Evolutionary conservation across 1,140 invertebrate genomes (phyloP).

Genomic region (Papilio machaon): DNA sequence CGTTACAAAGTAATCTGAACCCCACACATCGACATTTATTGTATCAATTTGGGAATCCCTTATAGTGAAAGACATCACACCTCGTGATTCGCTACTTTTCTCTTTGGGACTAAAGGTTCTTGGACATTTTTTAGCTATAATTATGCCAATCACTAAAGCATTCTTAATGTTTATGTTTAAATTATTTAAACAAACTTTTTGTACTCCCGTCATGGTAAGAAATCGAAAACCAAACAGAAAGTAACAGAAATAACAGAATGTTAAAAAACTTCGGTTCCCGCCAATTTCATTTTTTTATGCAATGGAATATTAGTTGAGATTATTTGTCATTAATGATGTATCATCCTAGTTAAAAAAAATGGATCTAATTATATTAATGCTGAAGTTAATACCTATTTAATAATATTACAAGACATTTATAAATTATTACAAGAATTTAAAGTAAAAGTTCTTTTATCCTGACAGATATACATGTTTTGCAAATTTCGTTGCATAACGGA

Average conservation of each 20-base stretch:
- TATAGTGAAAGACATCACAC: slow-evolving; percentile 87
- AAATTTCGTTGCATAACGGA: neutral
- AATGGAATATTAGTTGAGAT: neutral
- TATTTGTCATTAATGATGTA: neutral
- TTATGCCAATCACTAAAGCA: slow-evolving; percentile 73
- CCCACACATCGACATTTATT: slow-evolving; percentile 87
- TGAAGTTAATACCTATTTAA: too few relatives aligned
- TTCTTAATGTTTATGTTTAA: slow-evolving; percentile 77
- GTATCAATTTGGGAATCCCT: slow-evolving; percentile 86
- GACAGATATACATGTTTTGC: neutral
- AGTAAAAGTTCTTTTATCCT: too few relatives aligned
- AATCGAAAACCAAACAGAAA: neutral
- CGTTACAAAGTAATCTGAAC: slow-evolving; percentile 82
- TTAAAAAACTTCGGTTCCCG: neutral
- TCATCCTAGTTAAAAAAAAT: neutral
- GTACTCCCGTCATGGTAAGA: slow-evolving; percentile 74
- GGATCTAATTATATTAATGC: neutral
- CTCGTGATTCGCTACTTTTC: slow-evolving; percentile 77
- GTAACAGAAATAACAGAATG: neutral
- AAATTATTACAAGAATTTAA: too few relatives aligned
- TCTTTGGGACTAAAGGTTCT: slow-evolving; percentile 69
- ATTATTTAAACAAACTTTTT: slow-evolving; percentile 69
- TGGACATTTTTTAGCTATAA: slow-evolving; percentile 76
- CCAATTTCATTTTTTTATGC: neutral
- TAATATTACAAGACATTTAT: slow-evolving; percentile 3